Evolutionary conservation across 2,113 vertebrate genomes (phyloP).

Genomic region (Microcebus lehilahytsara): DNA sequence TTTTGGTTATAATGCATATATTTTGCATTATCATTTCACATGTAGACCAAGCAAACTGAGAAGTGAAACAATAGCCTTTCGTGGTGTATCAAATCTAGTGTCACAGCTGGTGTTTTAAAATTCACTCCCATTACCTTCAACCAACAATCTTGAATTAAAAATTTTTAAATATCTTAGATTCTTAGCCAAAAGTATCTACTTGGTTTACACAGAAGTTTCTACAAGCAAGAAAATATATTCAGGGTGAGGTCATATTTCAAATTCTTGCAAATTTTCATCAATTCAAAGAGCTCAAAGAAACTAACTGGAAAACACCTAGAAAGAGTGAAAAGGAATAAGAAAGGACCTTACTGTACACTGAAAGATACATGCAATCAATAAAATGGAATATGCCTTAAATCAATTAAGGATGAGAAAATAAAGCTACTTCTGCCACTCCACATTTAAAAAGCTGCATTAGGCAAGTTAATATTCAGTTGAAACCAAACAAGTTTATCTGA

Average conservation of each 20-base stretch:
- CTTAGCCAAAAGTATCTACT: constrained; percentile 32
- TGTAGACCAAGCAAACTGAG: neutral
- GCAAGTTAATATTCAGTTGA: neutral
- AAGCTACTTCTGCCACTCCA: neutral
- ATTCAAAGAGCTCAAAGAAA: constrained; percentile 54
- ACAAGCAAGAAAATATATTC: constrained; percentile 21
- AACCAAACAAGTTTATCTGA: constrained; percentile 29
- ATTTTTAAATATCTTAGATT: constrained; percentile 34
- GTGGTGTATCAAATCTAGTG: neutral
- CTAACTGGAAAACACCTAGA: constrained; percentile 16
- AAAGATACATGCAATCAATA: neutral
- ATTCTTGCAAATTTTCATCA: constrained; percentile 47
- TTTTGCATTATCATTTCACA: neutral
- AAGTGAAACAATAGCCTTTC: constrained; percentile 1
- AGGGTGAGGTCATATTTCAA: constrained; percentile 16
- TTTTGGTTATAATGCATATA: neutral
- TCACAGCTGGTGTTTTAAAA: constrained; percentile 33
- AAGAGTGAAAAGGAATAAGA: constrained; percentile 25
- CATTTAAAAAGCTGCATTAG: constrained; percentile 17
- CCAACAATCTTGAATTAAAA: constrained; percentile 32
- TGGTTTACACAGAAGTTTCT: constrained; percentile 2
- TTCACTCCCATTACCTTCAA: neutral
- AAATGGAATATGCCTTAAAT: constrained; percentile 4
- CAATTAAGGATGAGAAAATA: constrained; percentile 37
- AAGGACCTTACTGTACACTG: neutral